Conservation (phyloP, 1,140 invertebrate genomes). For the Lepidurus packardi region DNA sequence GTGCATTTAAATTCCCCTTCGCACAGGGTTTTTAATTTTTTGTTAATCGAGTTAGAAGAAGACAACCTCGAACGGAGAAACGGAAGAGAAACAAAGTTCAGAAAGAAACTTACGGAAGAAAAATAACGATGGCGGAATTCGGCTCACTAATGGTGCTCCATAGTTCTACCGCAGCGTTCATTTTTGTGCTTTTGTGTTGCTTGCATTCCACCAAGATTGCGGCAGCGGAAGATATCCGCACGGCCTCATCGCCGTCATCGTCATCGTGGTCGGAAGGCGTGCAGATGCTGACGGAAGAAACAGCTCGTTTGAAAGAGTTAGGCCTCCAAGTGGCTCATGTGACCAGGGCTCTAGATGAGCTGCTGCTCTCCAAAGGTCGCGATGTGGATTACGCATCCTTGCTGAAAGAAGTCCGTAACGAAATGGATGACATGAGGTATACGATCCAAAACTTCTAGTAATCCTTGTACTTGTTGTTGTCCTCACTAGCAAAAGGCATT, state of each 20-base stretch:
- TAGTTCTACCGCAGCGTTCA: background rate
- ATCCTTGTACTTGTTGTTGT: too few relatives aligned
- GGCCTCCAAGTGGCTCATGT: conserved; percentile 28
- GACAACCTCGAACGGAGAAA: too few relatives aligned
- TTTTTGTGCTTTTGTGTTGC: background rate
- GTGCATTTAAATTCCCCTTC: too few relatives aligned
- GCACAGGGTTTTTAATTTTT: too few relatives aligned
- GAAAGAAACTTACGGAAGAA: background rate
- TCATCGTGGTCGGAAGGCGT: conserved; percentile 23
- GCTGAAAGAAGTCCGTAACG: conserved; percentile 29
- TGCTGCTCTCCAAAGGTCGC: conserved; percentile 30
- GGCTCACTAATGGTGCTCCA: background rate
- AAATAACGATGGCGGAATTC: conserved; percentile 1
- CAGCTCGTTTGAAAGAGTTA: conserved; percentile 24
- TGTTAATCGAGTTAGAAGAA: too few relatives aligned
- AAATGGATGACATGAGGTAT: conserved; percentile 31
- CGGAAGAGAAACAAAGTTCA: background rate
- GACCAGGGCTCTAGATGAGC: conserved; percentile 28
- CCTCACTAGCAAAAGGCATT: too few relatives aligned
- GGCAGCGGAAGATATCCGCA: background rate
- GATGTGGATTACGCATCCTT: conserved; percentile 32
- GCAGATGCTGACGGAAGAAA: conserved; percentile 27
- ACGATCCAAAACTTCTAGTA: too few relatives aligned
- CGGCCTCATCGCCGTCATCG: background rate
- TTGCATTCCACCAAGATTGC: background rate